Percentiles rank a stretch among this genome's conserved stretches.
Conservation (phyloP, 2,888 invertebrate species). For the Lasioglossum lativentre region DNA sequence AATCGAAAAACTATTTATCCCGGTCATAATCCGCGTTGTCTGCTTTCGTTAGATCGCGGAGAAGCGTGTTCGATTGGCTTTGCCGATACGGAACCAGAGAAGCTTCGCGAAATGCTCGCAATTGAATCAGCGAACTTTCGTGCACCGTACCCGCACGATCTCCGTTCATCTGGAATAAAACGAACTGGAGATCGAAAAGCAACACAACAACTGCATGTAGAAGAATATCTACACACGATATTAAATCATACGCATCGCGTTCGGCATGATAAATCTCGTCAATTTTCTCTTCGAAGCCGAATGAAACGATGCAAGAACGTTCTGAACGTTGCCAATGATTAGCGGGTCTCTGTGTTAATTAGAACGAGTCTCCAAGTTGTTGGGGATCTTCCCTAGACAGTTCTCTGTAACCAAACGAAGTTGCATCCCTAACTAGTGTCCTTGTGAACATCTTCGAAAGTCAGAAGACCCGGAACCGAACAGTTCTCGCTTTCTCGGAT, state of each 20-base stretch:
- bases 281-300: neutral
- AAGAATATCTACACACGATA: neutral
- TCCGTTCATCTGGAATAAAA: neutral
- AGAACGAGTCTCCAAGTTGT: neutral
- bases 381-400: neutral
- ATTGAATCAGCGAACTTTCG: neutral
- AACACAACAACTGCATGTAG: neutral
- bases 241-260: neutral
- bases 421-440: neutral
- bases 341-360: neutral
- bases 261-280: neutral
- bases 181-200: neutral
- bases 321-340: neutral
- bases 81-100: neutral
- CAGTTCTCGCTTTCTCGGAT: neutral
- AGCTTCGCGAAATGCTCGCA: neutral
- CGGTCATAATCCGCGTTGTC: neutral
- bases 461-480: neutral
- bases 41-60: neutral
- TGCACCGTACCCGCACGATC: neutral
- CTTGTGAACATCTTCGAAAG: neutral
- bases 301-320: neutral
- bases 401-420: neutral
- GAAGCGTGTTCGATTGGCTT: neutral
- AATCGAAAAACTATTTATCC: conserved; percentile 17